Conservation (phyloP, 2,888 invertebrate genomes). For the Aporophyla lueneburgensis region DNA sequence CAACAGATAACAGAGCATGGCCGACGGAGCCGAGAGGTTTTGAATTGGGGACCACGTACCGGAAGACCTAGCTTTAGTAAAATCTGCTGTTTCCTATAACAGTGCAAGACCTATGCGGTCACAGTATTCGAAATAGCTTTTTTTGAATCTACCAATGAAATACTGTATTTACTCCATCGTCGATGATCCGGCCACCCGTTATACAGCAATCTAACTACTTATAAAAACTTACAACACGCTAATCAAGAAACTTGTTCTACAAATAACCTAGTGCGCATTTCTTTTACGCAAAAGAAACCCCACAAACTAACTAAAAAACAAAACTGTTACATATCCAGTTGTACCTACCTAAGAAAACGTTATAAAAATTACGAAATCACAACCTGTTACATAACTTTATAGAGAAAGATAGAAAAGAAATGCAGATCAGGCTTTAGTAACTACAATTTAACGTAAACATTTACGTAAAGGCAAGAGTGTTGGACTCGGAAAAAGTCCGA, state of each 20-base stretch:
- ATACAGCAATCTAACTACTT: neutral
- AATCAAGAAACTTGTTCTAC: neutral
- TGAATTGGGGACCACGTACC: too few relatives aligned
- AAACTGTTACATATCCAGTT: neutral
- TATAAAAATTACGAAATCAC: conserved; percentile 11
- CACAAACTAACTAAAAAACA: conserved; percentile 5
- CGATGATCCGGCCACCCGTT: too few relatives aligned
- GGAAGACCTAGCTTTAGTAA: too few relatives aligned
- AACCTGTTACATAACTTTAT: conserved; percentile 6
- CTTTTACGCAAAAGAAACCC: neutral
- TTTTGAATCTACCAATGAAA: too few relatives aligned
- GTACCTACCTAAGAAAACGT: neutral
- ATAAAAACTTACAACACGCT: neutral
- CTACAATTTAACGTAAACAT: conserved; percentile 36
- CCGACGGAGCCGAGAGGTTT: too few relatives aligned
- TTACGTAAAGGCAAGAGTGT: conserved; percentile 34
- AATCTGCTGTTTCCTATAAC: too few relatives aligned
- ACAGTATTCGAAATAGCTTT: too few relatives aligned
- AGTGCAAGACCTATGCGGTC: too few relatives aligned
- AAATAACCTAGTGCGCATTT: neutral
- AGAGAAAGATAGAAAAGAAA: conserved; percentile 27
- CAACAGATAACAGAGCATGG: too few relatives aligned
- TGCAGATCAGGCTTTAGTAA: conserved; percentile 20
- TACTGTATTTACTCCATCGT: too few relatives aligned
- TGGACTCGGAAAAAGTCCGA: conserved; percentile 18